Evolutionary conservation across 2,113 vertebrate genomes (phyloP).

Genomic region (Petromus typicus): DNA sequence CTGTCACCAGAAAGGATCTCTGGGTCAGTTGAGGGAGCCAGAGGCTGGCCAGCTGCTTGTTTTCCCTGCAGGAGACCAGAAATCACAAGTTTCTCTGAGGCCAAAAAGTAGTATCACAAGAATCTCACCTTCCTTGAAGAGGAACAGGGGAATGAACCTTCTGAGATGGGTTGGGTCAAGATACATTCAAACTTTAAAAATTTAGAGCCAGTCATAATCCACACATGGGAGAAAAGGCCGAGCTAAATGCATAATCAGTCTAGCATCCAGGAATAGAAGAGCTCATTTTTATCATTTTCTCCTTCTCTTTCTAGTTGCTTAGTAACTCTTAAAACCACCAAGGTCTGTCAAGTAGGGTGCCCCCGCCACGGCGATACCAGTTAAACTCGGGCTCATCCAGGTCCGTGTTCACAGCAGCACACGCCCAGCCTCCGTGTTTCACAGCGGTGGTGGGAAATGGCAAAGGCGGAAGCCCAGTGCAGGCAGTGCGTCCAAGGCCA

Average conservation of each 20-base stretch:
- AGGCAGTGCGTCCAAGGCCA: neutral
- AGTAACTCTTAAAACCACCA: neutral
- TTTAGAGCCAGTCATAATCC: neutral
- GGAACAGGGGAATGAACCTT: neutral
- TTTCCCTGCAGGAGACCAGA: neutral
- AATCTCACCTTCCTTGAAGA: neutral
- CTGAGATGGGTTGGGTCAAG: constrained; percentile 13
- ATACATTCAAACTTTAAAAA: neutral
- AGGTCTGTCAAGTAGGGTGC: neutral
- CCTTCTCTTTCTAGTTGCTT: constrained; percentile 20
- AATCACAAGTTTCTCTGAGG: neutral
- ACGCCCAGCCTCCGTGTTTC: neutral
- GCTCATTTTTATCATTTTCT: constrained; percentile 18
- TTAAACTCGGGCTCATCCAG: neutral
- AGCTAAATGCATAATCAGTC: constrained; percentile 31
- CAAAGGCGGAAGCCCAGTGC: neutral
- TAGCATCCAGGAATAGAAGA: constrained; percentile 30
- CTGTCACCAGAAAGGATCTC: neutral
- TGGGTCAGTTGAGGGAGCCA: neutral
- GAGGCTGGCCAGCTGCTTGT: neutral
- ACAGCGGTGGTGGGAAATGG: neutral
- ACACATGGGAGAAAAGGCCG: neutral
- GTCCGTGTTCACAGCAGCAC: neutral
- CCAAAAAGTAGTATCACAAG: neutral
- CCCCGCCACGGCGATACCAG: neutral